phyloP scores from a whole-genome alignment of 2,113 vertebrate species.

The Xenopus borealis region DNA sequence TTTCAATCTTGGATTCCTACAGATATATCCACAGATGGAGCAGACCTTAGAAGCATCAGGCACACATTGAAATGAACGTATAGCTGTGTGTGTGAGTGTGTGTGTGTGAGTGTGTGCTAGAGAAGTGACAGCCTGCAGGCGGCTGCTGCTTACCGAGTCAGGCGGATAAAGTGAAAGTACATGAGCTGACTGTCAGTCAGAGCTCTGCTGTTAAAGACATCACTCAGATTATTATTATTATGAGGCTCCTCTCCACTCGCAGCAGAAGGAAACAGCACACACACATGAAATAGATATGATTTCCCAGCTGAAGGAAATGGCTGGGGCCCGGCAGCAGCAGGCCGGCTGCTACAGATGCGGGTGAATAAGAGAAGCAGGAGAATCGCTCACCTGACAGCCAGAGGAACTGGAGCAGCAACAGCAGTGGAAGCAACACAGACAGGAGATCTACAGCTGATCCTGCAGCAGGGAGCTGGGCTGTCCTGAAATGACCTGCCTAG shows the following conservation, averaged over 20 bases:
- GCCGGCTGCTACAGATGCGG: neutral
- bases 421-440: neutral
- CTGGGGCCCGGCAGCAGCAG: neutral
- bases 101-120: neutral
- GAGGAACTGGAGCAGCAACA: conserved; percentile 11
- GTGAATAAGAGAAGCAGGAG: neutral
- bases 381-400: conserved; percentile 39
- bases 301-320: neutral
- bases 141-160: too few relatives aligned
- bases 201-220: neutral
- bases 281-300: too few relatives aligned
- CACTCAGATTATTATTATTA: too few relatives aligned
- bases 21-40: too few relatives aligned
- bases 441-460: conserved; percentile 35
- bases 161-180: too few relatives aligned
- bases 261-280: neutral
- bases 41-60: too few relatives aligned
- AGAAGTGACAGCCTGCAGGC: neutral
- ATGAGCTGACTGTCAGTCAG: too few relatives aligned
- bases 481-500: conserved; percentile 42
- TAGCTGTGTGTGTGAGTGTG: neutral
- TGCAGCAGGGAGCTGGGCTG: conserved; percentile 37
- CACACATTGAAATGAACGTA: neutral
- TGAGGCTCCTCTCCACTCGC: neutral
- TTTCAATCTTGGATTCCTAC: too few relatives aligned